phyloP scores from a whole-genome alignment of 1,140 invertebrate genomes.

The Drosophila nasuta region DNA sequence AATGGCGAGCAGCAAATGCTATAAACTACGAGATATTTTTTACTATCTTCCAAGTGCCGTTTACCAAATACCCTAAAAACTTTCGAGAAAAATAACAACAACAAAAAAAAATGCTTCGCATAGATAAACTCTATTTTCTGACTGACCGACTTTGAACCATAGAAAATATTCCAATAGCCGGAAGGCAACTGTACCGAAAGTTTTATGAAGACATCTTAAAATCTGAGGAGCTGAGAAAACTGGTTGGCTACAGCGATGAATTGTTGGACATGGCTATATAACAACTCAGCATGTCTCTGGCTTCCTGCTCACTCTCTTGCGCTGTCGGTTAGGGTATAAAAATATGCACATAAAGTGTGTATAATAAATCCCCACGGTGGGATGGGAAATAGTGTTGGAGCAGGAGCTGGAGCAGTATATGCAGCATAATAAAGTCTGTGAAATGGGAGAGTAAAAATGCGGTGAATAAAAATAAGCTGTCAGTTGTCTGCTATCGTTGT shows the following conservation, averaged over 20 bases:
- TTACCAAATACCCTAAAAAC: slow-evolving; percentile 11
- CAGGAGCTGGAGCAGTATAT: neutral
- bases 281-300: neutral
- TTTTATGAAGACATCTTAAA: slow-evolving; percentile 4
- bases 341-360: slow-evolving; percentile 79
- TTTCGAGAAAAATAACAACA: neutral
- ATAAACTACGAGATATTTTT: slow-evolving; percentile 34
- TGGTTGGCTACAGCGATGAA: slow-evolving; percentile 8
- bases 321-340: slow-evolving; percentile 52
- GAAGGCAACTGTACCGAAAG: slow-evolving; percentile 7
- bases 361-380: slow-evolving; percentile 56
- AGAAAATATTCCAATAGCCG: neutral
- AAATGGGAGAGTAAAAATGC: slow-evolving; percentile 53
- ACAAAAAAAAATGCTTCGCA: neutral
- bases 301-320: neutral
- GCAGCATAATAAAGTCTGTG: slow-evolving; percentile 47
- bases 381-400: neutral
- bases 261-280: slow-evolving; percentile 14
- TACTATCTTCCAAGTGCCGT: slow-evolving; percentile 8
- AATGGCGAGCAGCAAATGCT: slow-evolving; percentile 70
- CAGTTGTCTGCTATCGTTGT: slow-evolving; percentile 34
- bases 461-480: slow-evolving; percentile 56
- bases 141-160: neutral
- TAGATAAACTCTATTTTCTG: neutral
- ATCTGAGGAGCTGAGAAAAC: neutral